Base-by-base conservation (phyloP, 2,888 invertebrate genomes). In the Drosophila nigritarsus region DNA sequence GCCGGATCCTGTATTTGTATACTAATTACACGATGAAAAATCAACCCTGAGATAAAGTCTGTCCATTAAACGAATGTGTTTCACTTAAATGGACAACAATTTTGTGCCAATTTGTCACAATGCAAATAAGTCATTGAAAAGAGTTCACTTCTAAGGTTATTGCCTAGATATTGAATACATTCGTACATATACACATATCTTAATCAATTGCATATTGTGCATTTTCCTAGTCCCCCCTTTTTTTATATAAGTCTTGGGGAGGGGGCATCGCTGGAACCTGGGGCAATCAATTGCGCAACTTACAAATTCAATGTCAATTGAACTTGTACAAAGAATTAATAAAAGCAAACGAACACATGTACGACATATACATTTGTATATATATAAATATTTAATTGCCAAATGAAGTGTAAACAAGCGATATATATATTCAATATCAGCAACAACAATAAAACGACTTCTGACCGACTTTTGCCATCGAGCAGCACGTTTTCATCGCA, bases 261-360 rank as follows among this genome's bases (percentile, higher is more conserved):
- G 55, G 65, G 73, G 36, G 55, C 27, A 32, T 50, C 40, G 38
- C 20, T 18, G 59, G 58, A 64, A 49, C 65, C 55, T 63, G 68
- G 38, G 58, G 34, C 69, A 79, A 67, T 68, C 61, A 76, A 70
- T 55, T 66, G 82, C 61, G 73, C 73, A 74, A 66, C 77, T 68
- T 62, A 64, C 74, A 78, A 74, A 73, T 75, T 68, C 83, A 83
- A 85, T 83, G 87, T 80, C 87, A 89, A 89, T 87, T 83, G 73
- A 78, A 83, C 78, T 73, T 73, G 87, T 83, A 76, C 72, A 73
- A 59, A 51, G 56, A 67, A 77, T 85, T 81, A 84, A 77, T 74
- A 75, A 77, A 71, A 71, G 53, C 67, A 56, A 59, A 49, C 69
- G 20, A 30, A 56, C 20, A 24, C 6, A 77, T 48, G 59, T 8